phyloP scores from a whole-genome alignment of 30 jellyfish, hydroid and myxozoan genomes.

The Mastigias papua region DNA sequence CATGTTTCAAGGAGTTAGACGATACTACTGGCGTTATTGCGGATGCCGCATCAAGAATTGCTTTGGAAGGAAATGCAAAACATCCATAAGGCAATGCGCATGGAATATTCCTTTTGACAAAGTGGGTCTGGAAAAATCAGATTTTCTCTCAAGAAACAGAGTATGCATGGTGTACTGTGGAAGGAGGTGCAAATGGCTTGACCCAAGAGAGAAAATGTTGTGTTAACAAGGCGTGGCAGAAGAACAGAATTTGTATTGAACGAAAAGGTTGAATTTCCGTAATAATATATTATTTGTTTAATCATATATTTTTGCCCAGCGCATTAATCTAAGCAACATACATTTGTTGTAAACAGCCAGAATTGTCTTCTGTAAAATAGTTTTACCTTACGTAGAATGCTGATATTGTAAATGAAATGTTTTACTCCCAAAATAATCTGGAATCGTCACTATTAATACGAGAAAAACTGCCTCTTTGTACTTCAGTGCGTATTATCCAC shows the following conservation, averaged over 20 bases:
- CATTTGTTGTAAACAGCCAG: too few species aligned
- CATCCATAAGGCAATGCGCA: slow-evolving; percentile 8
- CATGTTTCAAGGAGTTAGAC: slow-evolving; percentile 53
- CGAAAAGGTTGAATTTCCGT: background rate
- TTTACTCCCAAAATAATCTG: too few species aligned
- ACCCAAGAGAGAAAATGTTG: slow-evolving; percentile 24
- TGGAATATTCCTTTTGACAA: slow-evolving; percentile 33
- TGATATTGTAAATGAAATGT: too few species aligned
- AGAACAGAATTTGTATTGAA: background rate
- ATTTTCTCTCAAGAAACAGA: slow-evolving; percentile 56
- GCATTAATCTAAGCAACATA: too few species aligned
- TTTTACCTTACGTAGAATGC: too few species aligned
- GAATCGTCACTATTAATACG: too few species aligned
- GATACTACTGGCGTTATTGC: slow-evolving; percentile 76
- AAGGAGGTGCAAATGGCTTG: slow-evolving; percentile 30
- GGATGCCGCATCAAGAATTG: slow-evolving; percentile 44
- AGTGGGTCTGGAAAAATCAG: slow-evolving; percentile 20
- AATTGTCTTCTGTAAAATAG: too few species aligned
- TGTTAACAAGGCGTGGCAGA: too few species aligned
- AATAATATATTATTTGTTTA: too few species aligned
- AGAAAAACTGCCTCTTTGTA: too few species aligned
- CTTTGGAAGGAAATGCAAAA: slow-evolving; percentile 37
- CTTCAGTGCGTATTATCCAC: too few species aligned
- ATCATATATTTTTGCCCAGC: too few species aligned
- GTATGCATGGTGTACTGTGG: slow-evolving; percentile 69